phyloP scores from a whole-genome alignment of 2,888 invertebrate species.

The Andrena camellia region DNA sequence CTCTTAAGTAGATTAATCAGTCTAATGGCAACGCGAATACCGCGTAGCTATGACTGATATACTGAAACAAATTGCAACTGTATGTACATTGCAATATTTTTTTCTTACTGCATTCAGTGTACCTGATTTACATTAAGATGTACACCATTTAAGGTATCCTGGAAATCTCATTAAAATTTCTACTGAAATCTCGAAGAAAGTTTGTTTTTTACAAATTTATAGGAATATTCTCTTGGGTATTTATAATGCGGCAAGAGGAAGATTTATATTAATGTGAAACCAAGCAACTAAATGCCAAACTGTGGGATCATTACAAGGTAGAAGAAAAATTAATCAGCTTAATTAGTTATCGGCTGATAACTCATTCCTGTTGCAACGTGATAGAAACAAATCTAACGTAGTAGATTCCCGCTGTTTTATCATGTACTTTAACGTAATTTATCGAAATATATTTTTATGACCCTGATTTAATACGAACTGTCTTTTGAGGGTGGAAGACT shows the following conservation, averaged over 20 bases:
- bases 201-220: neutral
- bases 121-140: slow-evolving; percentile 36
- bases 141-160: slow-evolving; percentile 2
- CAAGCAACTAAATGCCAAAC: slow-evolving; percentile 56
- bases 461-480: slow-evolving; percentile 35
- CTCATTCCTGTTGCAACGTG: slow-evolving; percentile 58
- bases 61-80: neutral
- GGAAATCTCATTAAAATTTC: slow-evolving; percentile 18
- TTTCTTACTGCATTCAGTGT: slow-evolving; percentile 51
- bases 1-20: slow-evolving; percentile 28
- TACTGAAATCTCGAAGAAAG: neutral
- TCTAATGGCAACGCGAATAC: slow-evolving; percentile 24
- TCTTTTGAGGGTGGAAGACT: slow-evolving; percentile 33
- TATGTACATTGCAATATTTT: slow-evolving; percentile 21
- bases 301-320: slow-evolving; percentile 53
- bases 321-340: slow-evolving; percentile 27
- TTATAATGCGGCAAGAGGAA: slow-evolving; percentile 34
- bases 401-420: slow-evolving; percentile 36
- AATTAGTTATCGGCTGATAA: slow-evolving; percentile 34
- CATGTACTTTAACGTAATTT: slow-evolving; percentile 57
- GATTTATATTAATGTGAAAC: slow-evolving; percentile 6
- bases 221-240: slow-evolving; percentile 20
- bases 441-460: slow-evolving; percentile 54
- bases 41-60: slow-evolving; percentile 9
- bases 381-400: slow-evolving; percentile 30